Evolutionary conservation across 2,797 vertebrate species (phyloP), one percentile per base, ranked within the genome.

Genomic region (Tarsius wallacei): DNA sequence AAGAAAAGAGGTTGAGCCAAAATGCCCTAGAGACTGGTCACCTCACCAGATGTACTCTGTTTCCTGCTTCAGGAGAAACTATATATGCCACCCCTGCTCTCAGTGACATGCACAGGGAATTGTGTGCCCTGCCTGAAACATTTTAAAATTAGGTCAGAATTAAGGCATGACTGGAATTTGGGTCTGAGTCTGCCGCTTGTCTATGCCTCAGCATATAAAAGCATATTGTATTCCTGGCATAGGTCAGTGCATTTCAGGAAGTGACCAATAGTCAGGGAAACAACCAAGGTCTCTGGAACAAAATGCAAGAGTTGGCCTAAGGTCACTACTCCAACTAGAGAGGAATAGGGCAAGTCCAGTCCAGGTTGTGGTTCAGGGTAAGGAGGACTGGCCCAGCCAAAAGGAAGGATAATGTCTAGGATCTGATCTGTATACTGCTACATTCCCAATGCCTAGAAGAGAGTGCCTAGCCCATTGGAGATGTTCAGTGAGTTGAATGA

Each of bases 101-200:
- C 47, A 63, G 47, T 28, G 24, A 21, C 61, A 21, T 2, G 4
- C 26, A 24, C 42, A 14, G 24, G 63, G 21, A 91, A 80, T 31
- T 17, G 19, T 89, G 66, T 33, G 26, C 59, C 9, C 61, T 85
- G 21, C 57, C 71, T 83, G 63, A 74, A 88, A 80, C 11, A 24
- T 26, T 81, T 86, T 88, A 49, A 91, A 97, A 95, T 42, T 95
- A 82, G 90, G 42, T 97, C 61, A 96, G 80, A 87, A 91, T 80
- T 66, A 90, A 71, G 15, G 49, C 57, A 47, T n/a, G 70, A 7
- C 70, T 93, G 55, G 49, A 22, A 64, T 92, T 93, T 95, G 47
- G 11, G 11, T 81, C 26, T 42, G 76, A 64, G 57, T 66, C 76
- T 91, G n/a, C 76, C 36, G 15, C 28, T n/a, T 71, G 7, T 73